phyloP scores from a whole-genome alignment of 2,113 vertebrate genomes.

The Aphyosemion australe region DNA sequence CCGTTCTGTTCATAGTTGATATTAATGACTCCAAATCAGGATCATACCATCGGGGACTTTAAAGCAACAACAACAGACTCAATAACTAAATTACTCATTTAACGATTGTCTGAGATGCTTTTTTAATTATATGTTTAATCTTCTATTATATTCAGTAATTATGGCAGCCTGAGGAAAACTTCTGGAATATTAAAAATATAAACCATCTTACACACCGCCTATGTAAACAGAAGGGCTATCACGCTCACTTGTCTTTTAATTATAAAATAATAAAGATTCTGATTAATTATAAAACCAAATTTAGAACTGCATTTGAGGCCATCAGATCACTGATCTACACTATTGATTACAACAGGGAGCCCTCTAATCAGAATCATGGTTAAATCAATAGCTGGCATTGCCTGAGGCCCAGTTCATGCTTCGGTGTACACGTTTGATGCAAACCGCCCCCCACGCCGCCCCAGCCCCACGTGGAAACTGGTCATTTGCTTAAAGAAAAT shows the following conservation, averaged over 20 bases:
- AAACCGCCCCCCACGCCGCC: slow-evolving; percentile 45
- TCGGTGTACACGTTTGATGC: slow-evolving; percentile 68
- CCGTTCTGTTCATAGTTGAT: not conserved
- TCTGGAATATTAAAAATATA: no score
- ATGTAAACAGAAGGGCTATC: not conserved
- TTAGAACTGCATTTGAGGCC: slow-evolving; percentile 57
- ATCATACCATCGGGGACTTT: not conserved
- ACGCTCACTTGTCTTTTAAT: slow-evolving; percentile 56
- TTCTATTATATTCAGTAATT: no score
- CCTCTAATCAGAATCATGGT: slow-evolving; percentile 76
- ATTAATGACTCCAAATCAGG: not conserved
- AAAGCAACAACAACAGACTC: not conserved
- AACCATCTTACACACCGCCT: not conserved
- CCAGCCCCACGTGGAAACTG: slow-evolving; percentile 41
- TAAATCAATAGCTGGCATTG: slow-evolving; percentile 76
- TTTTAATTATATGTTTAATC: not conserved
- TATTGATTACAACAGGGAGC: slow-evolving; percentile 70
- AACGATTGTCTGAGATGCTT: not conserved
- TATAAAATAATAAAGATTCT: slow-evolving; percentile 54
- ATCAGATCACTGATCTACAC: slow-evolving; percentile 70
- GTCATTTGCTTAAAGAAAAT: slow-evolving; percentile 68
- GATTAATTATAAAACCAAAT: slow-evolving; percentile 67
- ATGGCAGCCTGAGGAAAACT: no score
- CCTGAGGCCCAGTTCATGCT: slow-evolving; percentile 69
- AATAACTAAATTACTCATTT: not conserved